Evolutionary conservation across 1,140 invertebrate species (phyloP), one percentile per base, ranked within the genome.

Genomic region (Solenopsis invicta): DNA sequence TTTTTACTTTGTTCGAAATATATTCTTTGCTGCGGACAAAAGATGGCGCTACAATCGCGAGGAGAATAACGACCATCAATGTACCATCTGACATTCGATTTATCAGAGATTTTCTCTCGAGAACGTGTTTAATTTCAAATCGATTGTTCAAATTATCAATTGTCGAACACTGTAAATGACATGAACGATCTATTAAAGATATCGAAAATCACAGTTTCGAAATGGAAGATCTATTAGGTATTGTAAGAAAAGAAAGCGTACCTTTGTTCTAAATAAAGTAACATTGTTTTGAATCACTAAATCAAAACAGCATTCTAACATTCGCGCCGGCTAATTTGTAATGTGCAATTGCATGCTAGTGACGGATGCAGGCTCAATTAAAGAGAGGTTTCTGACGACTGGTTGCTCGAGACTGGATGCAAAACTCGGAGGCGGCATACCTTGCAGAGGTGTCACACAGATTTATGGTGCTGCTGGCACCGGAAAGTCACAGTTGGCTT

Each of bases 401-500:
- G 97, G 97, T n/a, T 97, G 97, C 92, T 29, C 78, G 21, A 91
- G 93, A 41, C 93, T 98, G 72, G 97, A 98, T 94, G 88, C 91
- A 37, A 92, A 96, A 82, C 94, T 97, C 41, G 92, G 94, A 90
- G 98, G 98, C 50, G 98, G 98, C n/a, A 96, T 98, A 72, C 94
- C 96, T 41, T 96, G 95, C 82, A 96, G 96, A 81, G 97, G 97
- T 29, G 96, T 99, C 18, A 98, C 97, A 67, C 98, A 99, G 96
- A 96, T 99, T 92, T 97, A 96, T 94, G 98, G 98, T 16, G 97
- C 97, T 93, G 97, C 98, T 95, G 97, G 97, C 10, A 96, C 96
- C 90, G 98, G 98, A 21, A 99, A 99, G 96, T 98, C 98, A 1
- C 98, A 99, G 94, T 91, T 99, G 18, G 97, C 97, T 89, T 93